Conservation (phyloP, 2,888 invertebrate species). For the Drosophila meridiana region DNA sequence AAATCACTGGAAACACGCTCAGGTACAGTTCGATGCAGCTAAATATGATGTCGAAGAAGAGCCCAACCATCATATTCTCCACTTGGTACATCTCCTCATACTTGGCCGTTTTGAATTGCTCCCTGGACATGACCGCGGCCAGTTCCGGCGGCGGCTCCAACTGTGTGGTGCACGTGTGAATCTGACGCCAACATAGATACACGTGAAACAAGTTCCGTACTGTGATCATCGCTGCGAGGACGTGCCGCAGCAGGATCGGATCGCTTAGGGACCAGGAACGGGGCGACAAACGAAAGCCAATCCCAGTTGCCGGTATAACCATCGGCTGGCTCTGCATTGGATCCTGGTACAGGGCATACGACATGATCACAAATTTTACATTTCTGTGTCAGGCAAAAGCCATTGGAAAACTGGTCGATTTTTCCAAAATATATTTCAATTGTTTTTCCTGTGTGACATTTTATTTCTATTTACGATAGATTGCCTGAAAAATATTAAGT, state of each 20-base stretch:
- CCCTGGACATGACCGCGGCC: slow-evolving; percentile 12
- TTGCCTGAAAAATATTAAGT: neutral
- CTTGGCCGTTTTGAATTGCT: slow-evolving; percentile 33
- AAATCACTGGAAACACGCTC: slow-evolving; percentile 36
- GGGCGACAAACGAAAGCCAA: slow-evolving; percentile 34
- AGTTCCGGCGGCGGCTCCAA: slow-evolving; percentile 12
- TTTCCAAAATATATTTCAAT: neutral
- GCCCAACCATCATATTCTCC: slow-evolving; percentile 23
- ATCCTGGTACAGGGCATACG: slow-evolving; percentile 46
- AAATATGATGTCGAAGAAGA: slow-evolving; percentile 42
- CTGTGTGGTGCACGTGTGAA: slow-evolving; percentile 8
- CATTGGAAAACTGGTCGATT: neutral
- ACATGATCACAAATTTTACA: neutral
- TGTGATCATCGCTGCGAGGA: slow-evolving; percentile 40
- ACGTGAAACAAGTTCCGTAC: slow-evolving; percentile 41
- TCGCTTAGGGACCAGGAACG: slow-evolving; percentile 2
- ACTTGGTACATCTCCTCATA: slow-evolving; percentile 31
- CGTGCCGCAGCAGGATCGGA: slow-evolving; percentile 57
- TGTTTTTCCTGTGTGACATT: neutral
- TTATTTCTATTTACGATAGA: neutral
- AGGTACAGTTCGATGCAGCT: slow-evolving; percentile 55
- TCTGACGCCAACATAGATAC: slow-evolving; percentile 54
- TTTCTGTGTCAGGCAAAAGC: neutral
- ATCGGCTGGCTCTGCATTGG: slow-evolving; percentile 49
- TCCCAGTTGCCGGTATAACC: neutral